Conservation (phyloP, 2,113 vertebrate species). For the Mugil cephalus region DNA sequence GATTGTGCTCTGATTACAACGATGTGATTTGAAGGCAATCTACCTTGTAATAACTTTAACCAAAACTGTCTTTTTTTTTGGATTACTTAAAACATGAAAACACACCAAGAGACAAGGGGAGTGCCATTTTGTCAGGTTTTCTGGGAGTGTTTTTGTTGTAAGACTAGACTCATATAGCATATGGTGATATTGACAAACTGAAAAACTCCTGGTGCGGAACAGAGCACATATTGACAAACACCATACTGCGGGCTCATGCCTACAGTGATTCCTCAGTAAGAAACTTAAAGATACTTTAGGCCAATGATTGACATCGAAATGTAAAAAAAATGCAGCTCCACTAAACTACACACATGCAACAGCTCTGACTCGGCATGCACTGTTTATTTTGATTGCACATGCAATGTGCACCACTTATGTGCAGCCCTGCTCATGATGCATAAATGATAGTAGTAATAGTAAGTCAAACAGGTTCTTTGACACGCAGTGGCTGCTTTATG, state of each 20-base stretch:
- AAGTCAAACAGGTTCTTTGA: background rate
- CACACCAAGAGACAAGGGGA: background rate
- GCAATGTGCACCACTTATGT: too few species aligned
- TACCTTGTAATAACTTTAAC: background rate
- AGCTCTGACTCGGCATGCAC: too few species aligned
- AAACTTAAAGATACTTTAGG: background rate
- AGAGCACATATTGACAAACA: background rate
- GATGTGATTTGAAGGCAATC: background rate
- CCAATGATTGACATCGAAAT: too few species aligned
- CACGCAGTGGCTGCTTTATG: background rate
- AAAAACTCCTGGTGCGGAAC: background rate
- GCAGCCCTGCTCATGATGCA: too few species aligned
- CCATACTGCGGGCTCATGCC: background rate
- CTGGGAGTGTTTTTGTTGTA: background rate
- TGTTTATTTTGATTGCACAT: too few species aligned
- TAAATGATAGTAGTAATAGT: too few species aligned
- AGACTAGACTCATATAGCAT: background rate
- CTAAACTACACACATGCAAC: too few species aligned
- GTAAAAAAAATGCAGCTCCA: too few species aligned
- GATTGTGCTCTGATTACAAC: conserved; percentile 17
- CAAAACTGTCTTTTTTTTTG: background rate
- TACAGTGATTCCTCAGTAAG: background rate
- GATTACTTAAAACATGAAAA: background rate
- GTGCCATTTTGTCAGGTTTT: background rate
- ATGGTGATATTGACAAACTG: background rate